Evolutionary conservation across 1,140 invertebrate genomes (phyloP), one percentile per base, ranked within the genome.

Genomic region (Adoxophyes honmai): DNA sequence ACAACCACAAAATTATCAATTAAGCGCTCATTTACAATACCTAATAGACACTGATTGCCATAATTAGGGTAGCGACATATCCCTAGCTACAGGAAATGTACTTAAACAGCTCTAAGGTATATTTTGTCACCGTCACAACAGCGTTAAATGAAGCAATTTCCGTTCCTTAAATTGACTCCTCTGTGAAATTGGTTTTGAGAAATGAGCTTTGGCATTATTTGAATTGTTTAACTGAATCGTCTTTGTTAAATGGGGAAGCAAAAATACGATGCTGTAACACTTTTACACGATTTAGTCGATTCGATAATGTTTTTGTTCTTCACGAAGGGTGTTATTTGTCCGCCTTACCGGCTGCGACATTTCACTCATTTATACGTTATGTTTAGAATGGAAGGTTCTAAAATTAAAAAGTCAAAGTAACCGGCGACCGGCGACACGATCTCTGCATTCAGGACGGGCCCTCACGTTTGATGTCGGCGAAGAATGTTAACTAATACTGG

Each of bases 101-200:
- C 42, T 48, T 48, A 48, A 48, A 18, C 42, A 18, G 42, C 42
- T 28, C 42, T 48, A 48, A 48, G 42, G 42, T 48, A 48, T 18
- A 48, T 48, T 48, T 48, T 48, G 42, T 48, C 42, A 48, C 42
- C 42, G 42, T 48, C 42, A 48, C 42, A 48, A 28, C 42, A 48
- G 42, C 42, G 42, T 48, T 48, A 48, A 48, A 48, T 48, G 21
- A 48, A 48, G 42, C 42, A 48, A 48, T 48, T 48, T 48, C 42
- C 42, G 42, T 18, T 48, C 42, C 42, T 48, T 48, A 48, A 48
- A 48, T 48, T 48, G 42, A 48, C 42, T 48, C 42, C 42, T 33
- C 42, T 48, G 42, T 48, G 18, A 48, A 48, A 48, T 48, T 48
- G 42, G 42, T 48, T 48, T 48, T 33, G 42, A 48, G 42, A 48